Base-by-base conservation (phyloP, 2,888 invertebrate species). In the Volucella inanis region DNA sequence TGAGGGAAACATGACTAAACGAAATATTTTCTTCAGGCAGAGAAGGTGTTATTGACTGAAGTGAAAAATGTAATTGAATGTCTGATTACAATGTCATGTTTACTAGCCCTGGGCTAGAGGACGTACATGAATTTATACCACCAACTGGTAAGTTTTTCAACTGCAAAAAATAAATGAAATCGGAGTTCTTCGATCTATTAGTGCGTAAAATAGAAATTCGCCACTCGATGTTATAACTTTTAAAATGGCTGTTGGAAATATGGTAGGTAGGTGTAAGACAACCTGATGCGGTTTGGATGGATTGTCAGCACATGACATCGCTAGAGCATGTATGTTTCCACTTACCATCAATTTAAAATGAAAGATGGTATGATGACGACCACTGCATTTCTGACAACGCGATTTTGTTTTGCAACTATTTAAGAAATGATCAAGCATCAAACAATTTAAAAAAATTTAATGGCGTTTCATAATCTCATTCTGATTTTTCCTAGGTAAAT, bases 321-420 rank as follows among this genome's bases (percentile, higher is more conserved):
- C 3, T 22, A 3, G 3, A 22, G 22, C 4, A 22, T 22, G 22
- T 22, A 22, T 22, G 22, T 4, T 22, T 22, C 22, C 22, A 22
- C 22, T 18, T 31, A 1, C 2, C 3, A 12, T 15, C 10, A 11
- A 3, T 39, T 14, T 57, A 18, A 57, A 57, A 57, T 57, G 55
- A 1, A 57, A 14, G 1, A 57, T 57, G 22, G 55, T 57, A 6
- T 57, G 39, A 57, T 57, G 57, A 11, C 39, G 57, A 39, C 39
- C 57, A 57, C 15, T 57, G 6, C 57, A 57, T 41, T 39, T 57
- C 12, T 57, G 57, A 15, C 57, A 57, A 38, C 12, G 55, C n/a
- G 38, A 55, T n/a, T 55, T 55, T 3, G 55, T 9, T 8, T 55
- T 55, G 9, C 55, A 55, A 38, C 38, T 55, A 55, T 55, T 55